A percentile compares a stretch with the other conserved stretches of the same genome.
Conservation (phyloP, 2,888 invertebrate genomes). For the Thereva nobilitata region DNA sequence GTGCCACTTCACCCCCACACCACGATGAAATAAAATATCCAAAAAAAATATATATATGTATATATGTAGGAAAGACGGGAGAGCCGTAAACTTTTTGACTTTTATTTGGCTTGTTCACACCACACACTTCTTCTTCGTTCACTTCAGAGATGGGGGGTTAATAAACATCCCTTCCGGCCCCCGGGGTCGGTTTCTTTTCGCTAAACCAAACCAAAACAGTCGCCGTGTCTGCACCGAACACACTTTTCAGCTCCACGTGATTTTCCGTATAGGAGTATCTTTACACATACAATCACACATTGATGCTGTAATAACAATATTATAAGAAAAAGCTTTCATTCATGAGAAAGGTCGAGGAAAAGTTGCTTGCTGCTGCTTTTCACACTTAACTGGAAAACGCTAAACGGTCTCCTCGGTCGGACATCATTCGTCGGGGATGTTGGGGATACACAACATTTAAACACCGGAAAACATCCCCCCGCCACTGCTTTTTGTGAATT, state of each 20-base stretch:
- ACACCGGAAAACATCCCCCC: too few species aligned
- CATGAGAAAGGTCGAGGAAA: constrained; percentile 31
- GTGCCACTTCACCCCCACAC: not conserved
- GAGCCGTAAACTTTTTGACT: constrained; percentile 6
- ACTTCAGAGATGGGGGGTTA: constrained; percentile 1
- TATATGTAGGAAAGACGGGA: too few species aligned
- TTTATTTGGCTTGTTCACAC: constrained; percentile 26
- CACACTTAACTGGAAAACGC: too few species aligned
- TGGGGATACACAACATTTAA: too few species aligned
- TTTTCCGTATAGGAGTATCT: not conserved
- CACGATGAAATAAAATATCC: too few species aligned
- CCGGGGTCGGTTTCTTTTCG: too few species aligned
- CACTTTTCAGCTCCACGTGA: constrained; percentile 20
- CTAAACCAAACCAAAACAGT: not conserved
- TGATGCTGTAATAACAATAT: constrained; percentile 21
- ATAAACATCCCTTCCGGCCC: constrained; percentile 3
- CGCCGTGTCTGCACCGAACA: constrained; percentile 1
- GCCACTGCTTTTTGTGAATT: too few species aligned
- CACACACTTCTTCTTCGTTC: constrained; percentile 16
- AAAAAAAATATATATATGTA: too few species aligned
- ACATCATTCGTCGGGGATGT: too few species aligned
- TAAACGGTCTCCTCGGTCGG: too few species aligned
- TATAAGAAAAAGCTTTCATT: constrained; percentile 33
- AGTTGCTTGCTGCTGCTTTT: not conserved
- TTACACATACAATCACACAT: constrained; percentile 27